A percentile compares a stretch with the other conserved stretches of the same genome.
phyloP scores from a whole-genome alignment of 2,113 vertebrate genomes.

The Phodopus roborovskii region DNA sequence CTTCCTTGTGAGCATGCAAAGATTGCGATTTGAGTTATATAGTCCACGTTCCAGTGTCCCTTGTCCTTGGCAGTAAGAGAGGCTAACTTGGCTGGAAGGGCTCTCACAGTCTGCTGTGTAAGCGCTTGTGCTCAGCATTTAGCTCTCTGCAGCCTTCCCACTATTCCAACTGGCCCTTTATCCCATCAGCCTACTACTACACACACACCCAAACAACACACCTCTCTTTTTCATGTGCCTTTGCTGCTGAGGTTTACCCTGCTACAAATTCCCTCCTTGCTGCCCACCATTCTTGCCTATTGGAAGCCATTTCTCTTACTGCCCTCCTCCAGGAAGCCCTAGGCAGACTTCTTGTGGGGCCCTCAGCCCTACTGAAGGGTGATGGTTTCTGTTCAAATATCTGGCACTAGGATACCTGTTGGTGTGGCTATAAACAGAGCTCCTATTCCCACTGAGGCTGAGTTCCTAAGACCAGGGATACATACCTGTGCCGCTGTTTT shows the following conservation, averaged over 20 bases:
- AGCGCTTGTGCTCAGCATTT: background rate
- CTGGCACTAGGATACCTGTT: background rate
- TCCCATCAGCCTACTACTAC: background rate
- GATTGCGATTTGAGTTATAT: background rate
- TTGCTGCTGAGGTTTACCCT: background rate
- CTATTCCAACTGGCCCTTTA: background rate
- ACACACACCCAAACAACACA: background rate
- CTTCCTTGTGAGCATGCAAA: background rate
- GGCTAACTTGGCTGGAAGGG: fast-evolving
- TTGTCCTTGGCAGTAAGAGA: background rate
- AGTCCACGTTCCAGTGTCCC: no score
- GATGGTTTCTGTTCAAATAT: background rate
- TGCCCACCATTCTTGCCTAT: background rate
- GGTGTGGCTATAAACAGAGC: background rate
- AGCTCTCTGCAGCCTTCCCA: background rate
- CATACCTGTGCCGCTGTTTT: background rate
- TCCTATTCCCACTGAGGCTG: background rate
- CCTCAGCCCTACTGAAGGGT: background rate
- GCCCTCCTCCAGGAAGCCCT: background rate
- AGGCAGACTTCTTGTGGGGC: background rate
- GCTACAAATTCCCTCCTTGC: background rate
- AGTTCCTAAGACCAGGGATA: background rate
- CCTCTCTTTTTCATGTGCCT: background rate
- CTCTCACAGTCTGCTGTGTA: background rate
- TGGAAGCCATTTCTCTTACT: background rate